Evolutionary conservation across 2,113 vertebrate species (phyloP).

Genomic region (Nyctereutes procyonoides): DNA sequence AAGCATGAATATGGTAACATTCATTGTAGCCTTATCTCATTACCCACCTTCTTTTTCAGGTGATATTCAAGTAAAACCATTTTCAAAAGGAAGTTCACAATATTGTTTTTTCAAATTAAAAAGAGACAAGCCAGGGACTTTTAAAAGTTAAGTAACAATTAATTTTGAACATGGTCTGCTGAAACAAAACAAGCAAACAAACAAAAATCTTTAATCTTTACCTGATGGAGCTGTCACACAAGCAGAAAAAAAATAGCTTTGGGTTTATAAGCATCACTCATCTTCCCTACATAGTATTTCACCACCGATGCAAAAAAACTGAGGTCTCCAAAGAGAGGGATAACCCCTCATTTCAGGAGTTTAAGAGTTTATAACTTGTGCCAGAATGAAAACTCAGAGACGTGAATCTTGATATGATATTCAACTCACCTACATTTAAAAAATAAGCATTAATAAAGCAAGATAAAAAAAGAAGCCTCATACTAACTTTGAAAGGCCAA

Average conservation of each 20-base stretch:
- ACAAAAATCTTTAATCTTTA: not conserved
- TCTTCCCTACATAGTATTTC: not conserved
- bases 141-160: not conserved
- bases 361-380: not conserved
- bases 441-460: not conserved
- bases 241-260: not conserved
- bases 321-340: not conserved
- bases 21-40: not conserved
- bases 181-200: not conserved
- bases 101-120: slow-evolving; percentile 12
- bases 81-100: not conserved
- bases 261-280: not conserved
- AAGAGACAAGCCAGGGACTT: not conserved
- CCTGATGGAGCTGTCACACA: not conserved
- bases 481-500: not conserved
- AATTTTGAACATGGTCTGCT: not conserved
- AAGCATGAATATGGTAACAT: not conserved
- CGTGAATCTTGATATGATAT: not conserved
- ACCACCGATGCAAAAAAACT: not conserved
- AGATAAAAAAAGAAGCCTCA: not conserved
- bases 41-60: not conserved
- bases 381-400: not conserved
- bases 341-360: not conserved
- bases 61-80: not conserved
- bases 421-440: not conserved